A percentile compares a stretch with the other conserved stretches of the same genome.
phyloP scores from a whole-genome alignment of 2,113 vertebrate species.

The Murina feae region DNA sequence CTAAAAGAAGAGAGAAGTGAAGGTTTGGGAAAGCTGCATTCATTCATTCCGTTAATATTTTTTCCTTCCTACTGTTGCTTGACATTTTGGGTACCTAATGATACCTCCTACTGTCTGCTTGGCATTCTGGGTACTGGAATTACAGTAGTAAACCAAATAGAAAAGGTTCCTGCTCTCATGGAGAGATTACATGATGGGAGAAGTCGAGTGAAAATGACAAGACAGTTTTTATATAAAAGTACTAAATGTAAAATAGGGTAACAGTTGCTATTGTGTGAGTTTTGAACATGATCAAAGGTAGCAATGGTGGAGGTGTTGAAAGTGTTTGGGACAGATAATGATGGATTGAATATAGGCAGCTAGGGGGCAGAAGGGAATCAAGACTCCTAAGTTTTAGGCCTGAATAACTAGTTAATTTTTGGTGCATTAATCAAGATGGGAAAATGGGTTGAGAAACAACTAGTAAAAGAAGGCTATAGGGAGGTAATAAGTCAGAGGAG shows the following conservation, averaged over 20 bases:
- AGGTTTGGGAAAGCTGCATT: background rate
- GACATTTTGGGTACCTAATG: background rate
- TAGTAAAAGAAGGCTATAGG: background rate
- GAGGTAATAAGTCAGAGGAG: background rate
- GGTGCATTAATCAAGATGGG: background rate
- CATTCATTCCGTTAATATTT: constrained; percentile 22
- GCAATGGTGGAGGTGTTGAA: background rate
- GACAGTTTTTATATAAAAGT: background rate
- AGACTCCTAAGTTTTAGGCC: background rate
- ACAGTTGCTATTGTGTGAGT: background rate
- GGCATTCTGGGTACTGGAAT: background rate
- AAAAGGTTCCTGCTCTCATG: background rate
- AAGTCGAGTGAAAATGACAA: background rate
- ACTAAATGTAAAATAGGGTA: background rate
- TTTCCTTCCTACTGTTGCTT: background rate
- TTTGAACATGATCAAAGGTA: background rate
- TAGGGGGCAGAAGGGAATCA: background rate
- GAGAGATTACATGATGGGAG: background rate
- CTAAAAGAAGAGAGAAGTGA: background rate
- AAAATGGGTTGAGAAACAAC: background rate
- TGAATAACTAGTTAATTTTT: background rate
- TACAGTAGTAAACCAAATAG: background rate
- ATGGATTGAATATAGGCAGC: background rate
- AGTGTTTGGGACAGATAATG: background rate
- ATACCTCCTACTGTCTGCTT: background rate